Evolutionary conservation across 2,888 invertebrate species (phyloP).

Genomic region (Drosophila glabriapex): DNA sequence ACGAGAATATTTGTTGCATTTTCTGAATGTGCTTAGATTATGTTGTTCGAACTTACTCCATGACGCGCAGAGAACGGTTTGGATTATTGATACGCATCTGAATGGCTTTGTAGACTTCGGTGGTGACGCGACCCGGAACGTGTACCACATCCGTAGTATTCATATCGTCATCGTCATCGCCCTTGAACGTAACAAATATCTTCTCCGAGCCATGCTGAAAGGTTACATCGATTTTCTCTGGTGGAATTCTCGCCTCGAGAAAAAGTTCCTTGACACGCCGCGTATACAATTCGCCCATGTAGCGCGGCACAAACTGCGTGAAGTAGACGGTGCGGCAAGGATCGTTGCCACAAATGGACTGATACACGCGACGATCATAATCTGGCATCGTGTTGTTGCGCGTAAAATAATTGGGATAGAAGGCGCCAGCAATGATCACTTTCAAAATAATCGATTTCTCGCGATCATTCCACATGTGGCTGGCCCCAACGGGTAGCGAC

Average conservation of each 20-base stretch:
- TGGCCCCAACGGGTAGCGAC: conserved; percentile 43
- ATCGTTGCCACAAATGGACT: conserved; percentile 90
- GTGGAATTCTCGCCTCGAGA: conserved; percentile 84
- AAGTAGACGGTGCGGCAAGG: conserved; percentile 92
- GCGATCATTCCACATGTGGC: conserved; percentile 83
- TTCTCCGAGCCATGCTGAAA: conserved; percentile 87
- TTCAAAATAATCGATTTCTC: conserved; percentile 89
- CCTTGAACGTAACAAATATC: conserved; percentile 89
- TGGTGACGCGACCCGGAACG: conserved; percentile 88
- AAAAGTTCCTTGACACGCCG: conserved; percentile 88
- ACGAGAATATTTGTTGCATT: not conserved
- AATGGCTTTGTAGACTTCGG: conserved; percentile 91
- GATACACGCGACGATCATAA: conserved; percentile 89
- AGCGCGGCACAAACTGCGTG: conserved; percentile 87
- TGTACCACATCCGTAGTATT: conserved; percentile 70
- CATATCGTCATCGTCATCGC: conserved; percentile 76
- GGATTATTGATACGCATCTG: conserved; percentile 88
- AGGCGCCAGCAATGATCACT: conserved; percentile 88
- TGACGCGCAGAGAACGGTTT: conserved; percentile 69
- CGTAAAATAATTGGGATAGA: conserved; percentile 96
- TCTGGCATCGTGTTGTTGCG: conserved; percentile 86
- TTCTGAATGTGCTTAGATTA: not conserved
- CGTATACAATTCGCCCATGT: conserved; percentile 90
- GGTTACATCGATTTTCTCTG: conserved; percentile 82
- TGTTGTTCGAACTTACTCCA: conserved; percentile 76